These are phyloP conservation scores for Perca schrenkii DNA, from an alignment of 2,113 vertebrate species.

Conservation along the genomic window DNA sequence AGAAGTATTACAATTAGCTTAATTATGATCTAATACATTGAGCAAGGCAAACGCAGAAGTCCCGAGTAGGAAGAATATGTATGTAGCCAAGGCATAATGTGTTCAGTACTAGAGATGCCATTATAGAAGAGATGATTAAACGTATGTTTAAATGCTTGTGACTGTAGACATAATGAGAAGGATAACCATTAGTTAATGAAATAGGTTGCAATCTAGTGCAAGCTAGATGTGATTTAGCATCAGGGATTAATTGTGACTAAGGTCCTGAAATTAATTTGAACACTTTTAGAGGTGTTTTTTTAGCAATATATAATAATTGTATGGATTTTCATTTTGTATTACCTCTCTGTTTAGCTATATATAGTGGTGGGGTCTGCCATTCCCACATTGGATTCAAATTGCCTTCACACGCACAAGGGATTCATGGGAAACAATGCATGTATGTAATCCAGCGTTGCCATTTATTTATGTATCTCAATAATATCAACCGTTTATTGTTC, in stretches of 20 bases:
- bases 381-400: neutral
- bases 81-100: neutral
- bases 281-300: too few relatives aligned
- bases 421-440: neutral
- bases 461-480: too few relatives aligned
- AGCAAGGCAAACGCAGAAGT: neutral
- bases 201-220: constrained; percentile 19
- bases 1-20: neutral
- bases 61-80: constrained; percentile 1
- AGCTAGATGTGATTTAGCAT: constrained; percentile 12
- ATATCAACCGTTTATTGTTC: too few relatives aligned
- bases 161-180: constrained; percentile 27
- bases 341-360: neutral
- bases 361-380: neutral
- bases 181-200: constrained; percentile 61
- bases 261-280: neutral
- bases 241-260: neutral
- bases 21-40: constrained; percentile 7
- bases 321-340: neutral
- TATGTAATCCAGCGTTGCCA: neutral
- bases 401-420: neutral
- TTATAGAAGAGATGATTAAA: constrained; percentile 41
- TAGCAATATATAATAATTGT: too few relatives aligned
- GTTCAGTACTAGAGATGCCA: neutral
- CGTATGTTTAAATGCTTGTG: constrained; percentile 28